Base-by-base conservation (phyloP, 1,140 invertebrate genomes). In the Planococcus citri region DNA sequence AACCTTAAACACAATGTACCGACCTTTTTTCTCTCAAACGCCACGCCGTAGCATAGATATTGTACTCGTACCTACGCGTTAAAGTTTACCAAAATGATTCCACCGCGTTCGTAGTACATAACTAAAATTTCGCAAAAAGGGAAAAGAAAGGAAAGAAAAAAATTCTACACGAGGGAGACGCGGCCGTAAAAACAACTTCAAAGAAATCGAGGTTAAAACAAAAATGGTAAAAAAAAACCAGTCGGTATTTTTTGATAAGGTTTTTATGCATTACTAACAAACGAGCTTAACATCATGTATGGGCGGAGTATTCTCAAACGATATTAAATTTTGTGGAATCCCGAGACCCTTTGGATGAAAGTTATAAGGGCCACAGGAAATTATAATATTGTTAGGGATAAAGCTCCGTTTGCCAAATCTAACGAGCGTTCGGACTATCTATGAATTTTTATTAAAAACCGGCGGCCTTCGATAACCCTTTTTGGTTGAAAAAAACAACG, bases 361-460 rank as follows among this genome's bases (percentile, higher is more conserved):
- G 41, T 51, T 51, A 51, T n/a, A 51, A 51, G 41, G 41, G 41
- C 41, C 41, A 51, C 41, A 51, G 41, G 41, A 51, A 51, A 51
- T 51, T 51, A 51, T 51, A 51, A 51, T 51, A 51, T 51, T 51
- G 41, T 51, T 51, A 51, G 41, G 41, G 41, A 51, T 51, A 51
- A 51, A 51, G 41, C 41, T 51, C 10, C 41, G 41, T 51, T 51
- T 51, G 41, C 41, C 41, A 17, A 51, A 51, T 51, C 41, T 51
- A 51, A 51, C 41, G 41, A 51, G 41, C 41, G 41, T 51, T 51
- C 41, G 41, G 41, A 51, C 41, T 51, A 51, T 51, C 41, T 51
- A 51, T 51, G 41, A 51, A 51, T 51, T 51, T 51, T 51, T 51
- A 51, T 51, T 51, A 51, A 51, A 51, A 51, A 51, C 41, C 41